Base-by-base conservation (phyloP, 2,113 vertebrate genomes). In the Axis porcinus region DNA sequence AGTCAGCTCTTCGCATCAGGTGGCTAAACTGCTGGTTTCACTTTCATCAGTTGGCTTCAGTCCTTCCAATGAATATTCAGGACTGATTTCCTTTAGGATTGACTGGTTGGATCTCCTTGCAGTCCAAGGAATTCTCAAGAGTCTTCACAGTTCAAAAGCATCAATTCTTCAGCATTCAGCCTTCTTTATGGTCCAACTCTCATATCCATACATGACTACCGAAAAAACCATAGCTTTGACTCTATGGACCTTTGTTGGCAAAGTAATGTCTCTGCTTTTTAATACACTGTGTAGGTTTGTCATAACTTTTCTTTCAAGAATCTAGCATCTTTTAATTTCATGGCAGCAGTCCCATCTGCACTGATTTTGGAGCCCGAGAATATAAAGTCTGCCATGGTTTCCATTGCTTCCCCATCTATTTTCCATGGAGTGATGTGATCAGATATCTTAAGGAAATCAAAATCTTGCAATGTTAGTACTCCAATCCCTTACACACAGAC, bases 401-500 rank as follows among this genome's bases (percentile, higher is more conserved):
- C n/a, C 64, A 70, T 21, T 36, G 64, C 64, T 70, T 70, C 17
- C n/a, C 17, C 9, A 36, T 67, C 64, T 36, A 70, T 70, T 70
- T 36, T 17, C 64, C 64, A 11, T 36, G n/a, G 10, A 0, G 1
- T 70, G 64, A 36, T 70, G n/a, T 70, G 64, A 70, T 70, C n/a
- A 36, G n/a, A 21, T 19, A 23, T 33, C 23, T 64, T 83, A 84
- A 50, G 21, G 7, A 19, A 96, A 40, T 4, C 11, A 27, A 64
- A 92, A 57, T 85, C 36, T 50, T 14, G 23, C 43, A 79, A 40
- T 5, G 0, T n/a, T 10, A 76, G 9, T 62, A 36, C 64, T 55
- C 3, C 7, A 55, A 0, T 6, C 5, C 2, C 19, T 10, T 9
- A 30, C 10, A 33, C 2, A 33, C 21, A 70, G 7, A 57, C 6